Conservation (phyloP, 2,888 invertebrate genomes). For the Cheilosia soror region DNA sequence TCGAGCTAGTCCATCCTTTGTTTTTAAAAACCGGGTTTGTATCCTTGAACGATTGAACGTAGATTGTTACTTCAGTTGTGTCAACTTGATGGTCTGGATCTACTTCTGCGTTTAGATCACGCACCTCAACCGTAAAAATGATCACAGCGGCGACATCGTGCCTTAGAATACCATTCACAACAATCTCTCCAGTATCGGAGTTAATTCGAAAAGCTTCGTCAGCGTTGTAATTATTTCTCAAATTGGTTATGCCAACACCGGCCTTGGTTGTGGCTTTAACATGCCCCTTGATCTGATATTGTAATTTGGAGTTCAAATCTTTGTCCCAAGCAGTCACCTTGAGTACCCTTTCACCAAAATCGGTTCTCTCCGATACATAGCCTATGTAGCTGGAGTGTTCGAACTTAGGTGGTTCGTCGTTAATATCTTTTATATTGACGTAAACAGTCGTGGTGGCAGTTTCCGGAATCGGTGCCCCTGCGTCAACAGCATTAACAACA, state of each 20-base stretch:
- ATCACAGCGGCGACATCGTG: constrained; percentile 90
- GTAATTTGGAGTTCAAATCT: constrained; percentile 88
- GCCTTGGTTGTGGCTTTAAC: constrained; percentile 90
- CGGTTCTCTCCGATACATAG: constrained; percentile 89
- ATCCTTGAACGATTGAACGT: constrained; percentile 91
- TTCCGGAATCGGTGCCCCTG: constrained; percentile 89
- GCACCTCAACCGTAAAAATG: constrained; percentile 89
- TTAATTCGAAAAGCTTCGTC: constrained; percentile 89
- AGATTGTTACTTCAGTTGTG: constrained; percentile 89
- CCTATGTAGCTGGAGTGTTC: constrained; percentile 87
- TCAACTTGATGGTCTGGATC: constrained; percentile 87
- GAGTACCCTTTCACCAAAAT: constrained; percentile 86
- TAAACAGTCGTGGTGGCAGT: constrained; percentile 91
- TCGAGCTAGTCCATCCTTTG: constrained; percentile 89
- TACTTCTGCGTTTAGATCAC: constrained; percentile 88
- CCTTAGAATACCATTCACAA: constrained; percentile 87
- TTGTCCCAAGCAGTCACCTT: constrained; percentile 89
- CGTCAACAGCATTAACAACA: constrained; percentile 90
- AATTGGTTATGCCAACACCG: constrained; percentile 87
- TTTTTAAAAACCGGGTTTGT: constrained; percentile 90
- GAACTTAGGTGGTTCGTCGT: constrained; percentile 92
- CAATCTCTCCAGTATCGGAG: constrained; percentile 88
- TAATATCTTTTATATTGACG: constrained; percentile 90
- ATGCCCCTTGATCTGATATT: constrained; percentile 88
- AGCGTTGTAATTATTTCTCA: constrained; percentile 86